Percentiles rank a stretch among this genome's conserved stretches.
Conservation (phyloP, 1,140 invertebrate genomes). For the Cherax quadricarinatus region DNA sequence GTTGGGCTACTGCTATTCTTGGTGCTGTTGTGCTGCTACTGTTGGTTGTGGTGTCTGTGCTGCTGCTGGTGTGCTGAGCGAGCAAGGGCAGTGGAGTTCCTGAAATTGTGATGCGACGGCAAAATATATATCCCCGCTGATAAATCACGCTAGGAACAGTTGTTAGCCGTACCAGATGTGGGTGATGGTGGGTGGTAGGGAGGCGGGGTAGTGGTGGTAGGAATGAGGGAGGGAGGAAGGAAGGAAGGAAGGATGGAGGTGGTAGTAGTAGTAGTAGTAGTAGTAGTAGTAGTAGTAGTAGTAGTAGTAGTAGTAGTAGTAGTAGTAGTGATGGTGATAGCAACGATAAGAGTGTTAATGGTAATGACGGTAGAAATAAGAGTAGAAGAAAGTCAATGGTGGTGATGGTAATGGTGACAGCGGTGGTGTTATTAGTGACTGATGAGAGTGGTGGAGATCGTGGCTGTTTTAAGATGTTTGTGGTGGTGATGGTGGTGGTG, state of each 20-base stretch:
- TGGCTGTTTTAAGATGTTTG: not conserved
- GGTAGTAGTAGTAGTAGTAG: not conserved
- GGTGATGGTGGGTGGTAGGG: conserved; percentile 39
- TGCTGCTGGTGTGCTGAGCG: not conserved
- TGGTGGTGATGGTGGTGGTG: not conserved
- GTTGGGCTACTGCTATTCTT: too few species aligned
- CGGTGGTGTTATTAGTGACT: not conserved
- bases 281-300: not conserved
- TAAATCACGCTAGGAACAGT: conserved; percentile 61
- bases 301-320: not conserved
- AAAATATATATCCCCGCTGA: conserved; percentile 56
- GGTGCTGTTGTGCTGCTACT: too few species aligned
- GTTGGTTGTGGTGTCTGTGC: too few species aligned
- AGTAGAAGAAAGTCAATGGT: not conserved
- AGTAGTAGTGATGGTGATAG: not conserved
- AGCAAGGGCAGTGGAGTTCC: conserved; percentile 48
- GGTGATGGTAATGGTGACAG: not conserved
- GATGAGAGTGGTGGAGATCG: not conserved
- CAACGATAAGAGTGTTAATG: not conserved
- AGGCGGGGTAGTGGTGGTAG: conserved; percentile 3
- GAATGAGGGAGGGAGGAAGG: not conserved
- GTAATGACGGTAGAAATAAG: not conserved
- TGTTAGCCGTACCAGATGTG: conserved; percentile 57
- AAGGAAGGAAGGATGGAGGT: not conserved
- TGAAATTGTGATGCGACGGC: conserved; percentile 66